Evolutionary conservation across 2,797 vertebrate genomes (phyloP), one percentile per base, ranked within the genome.

Genomic region (Eulemur mongoz): DNA sequence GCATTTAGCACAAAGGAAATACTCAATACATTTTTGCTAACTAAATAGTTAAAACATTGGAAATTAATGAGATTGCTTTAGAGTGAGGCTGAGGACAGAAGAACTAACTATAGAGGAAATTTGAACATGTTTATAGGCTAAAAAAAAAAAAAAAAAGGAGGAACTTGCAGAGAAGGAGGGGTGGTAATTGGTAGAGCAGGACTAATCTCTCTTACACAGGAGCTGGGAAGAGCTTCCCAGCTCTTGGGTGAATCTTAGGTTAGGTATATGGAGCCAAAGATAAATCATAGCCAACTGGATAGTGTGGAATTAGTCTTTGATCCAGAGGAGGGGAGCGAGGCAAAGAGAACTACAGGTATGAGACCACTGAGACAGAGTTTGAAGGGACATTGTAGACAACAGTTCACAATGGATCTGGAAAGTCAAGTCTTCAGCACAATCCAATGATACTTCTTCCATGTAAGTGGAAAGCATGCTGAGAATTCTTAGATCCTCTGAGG

Each of bases 21-120:
- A 69, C 30, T 35, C 0, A 12, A 1, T 80, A 11, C 5, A n/a
- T 78, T 93, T 91, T 83, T 96, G 23, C 30, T 57, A 35, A 30
- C 67, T 43, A 52, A 91, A 18, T 85, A 83, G 65, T 80, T 85
- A 91, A 96, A 80, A 67, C 52, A 35, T n/a, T 95, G 52, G 32
- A 69, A 84, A 43, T 89, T 45, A 40, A 59, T 70, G 48, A 84
- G n/a, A 65, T 91, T 94, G 48, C 50, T 89, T 75, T 76, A 89
- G 35, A 48, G 7, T 67, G 23, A 92, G 13, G 17, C 75, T 87
- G 18, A 67, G 43, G 48, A 45, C 75, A 30, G 48, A 83, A 79
- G 38, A 92, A 67, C 73, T 81, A 75, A 73, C 48, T 82, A 5
- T 72, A 14, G 50, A 69, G 54, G 32, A 72, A 72, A 38, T 63